These are phyloP conservation scores for Psilopogon haemacephalus DNA, from an alignment of 2,113 vertebrate species.

Conservation along the genomic window DNA sequence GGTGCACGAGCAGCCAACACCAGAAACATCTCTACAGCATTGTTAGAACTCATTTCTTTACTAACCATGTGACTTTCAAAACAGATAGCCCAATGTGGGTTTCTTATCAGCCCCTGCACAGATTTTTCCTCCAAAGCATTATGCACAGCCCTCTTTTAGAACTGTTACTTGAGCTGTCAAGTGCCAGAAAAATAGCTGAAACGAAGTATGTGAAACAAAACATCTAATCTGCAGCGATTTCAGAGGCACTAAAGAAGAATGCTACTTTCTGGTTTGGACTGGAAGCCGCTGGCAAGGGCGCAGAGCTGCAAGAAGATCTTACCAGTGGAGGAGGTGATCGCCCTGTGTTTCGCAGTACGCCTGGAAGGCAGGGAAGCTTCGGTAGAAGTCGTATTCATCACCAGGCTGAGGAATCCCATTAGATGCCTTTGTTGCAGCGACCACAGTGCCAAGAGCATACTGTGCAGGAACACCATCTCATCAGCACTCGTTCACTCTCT, in stretches of 20 bases:
- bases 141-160: not conserved
- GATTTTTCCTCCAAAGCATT: not conserved
- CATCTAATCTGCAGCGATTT: accelerated
- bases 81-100: accelerated
- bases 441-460: slow-evolving; percentile 86
- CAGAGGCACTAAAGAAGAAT: not conserved
- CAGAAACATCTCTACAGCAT: not conserved
- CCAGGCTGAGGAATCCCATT: slow-evolving; percentile 85
- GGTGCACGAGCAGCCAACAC: accelerated
- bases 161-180: not conserved
- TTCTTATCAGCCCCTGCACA: not conserved
- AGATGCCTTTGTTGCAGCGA: slow-evolving; percentile 90
- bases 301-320: not conserved
- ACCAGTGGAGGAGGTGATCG: slow-evolving; percentile 86
- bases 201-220: not conserved
- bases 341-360: slow-evolving; percentile 88
- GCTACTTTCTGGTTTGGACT: not conserved
- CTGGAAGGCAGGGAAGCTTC: slow-evolving; percentile 90
- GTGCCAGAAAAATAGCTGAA: not conserved
- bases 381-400: slow-evolving; percentile 94
- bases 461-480: slow-evolving; percentile 4
- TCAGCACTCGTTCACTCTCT: not conserved
- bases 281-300: accelerated
- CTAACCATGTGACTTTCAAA: accelerated
- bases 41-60: not conserved